Evolutionary conservation across 2,888 invertebrate genomes (phyloP), one percentile per base, ranked within the genome.

Genomic region (Petrophora chlorosata): DNA sequence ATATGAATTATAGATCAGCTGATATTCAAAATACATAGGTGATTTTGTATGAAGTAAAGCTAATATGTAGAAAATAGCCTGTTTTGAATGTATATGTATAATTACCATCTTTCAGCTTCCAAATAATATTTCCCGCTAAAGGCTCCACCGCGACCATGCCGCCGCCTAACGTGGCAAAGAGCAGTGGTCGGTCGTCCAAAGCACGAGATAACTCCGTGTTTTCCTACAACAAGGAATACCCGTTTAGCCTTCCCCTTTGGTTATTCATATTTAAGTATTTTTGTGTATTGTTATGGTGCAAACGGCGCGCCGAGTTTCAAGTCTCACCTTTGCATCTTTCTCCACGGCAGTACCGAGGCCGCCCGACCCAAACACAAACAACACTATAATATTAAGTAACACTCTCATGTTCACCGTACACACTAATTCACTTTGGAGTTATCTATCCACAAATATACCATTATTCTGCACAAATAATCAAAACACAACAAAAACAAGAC

Each of bases 121-220:
- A 99, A 68, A 95, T 93, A 65, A 96, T 92, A 70, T 94, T 92
- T 49, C 99, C 99, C 42, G 96, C 94, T 60, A 93, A 88, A 62
- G 95, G 95, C 72, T 97, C 96, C 34, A 99, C 92, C n/a, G 97
- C 98, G 61, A 96, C 94, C 73, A 99, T 93, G 56, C 95, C 95
- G 61, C 99, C 99, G 76, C 98, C 97, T 64, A 99, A 92, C 33
- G 99, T 99, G 30, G 98, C 97, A 73, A 98, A 95, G 55, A 99
- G 92, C 63, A 99, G 85, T 29, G 96, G 90, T 59, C 95, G 92
- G 71, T 95, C 94, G 75, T 94, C 94, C 32, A 85, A 71, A 65
- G 93, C 93, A 53, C 93, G 90, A 30, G 94, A 94, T 65, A 95
- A 73, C 68, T 94, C 94, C 3, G 94, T 94, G 67, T 83, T 92